Evolutionary conservation across 1,140 invertebrate genomes (phyloP), one percentile per base, ranked within the genome.

Genomic region (Listronotus oregonensis): DNA sequence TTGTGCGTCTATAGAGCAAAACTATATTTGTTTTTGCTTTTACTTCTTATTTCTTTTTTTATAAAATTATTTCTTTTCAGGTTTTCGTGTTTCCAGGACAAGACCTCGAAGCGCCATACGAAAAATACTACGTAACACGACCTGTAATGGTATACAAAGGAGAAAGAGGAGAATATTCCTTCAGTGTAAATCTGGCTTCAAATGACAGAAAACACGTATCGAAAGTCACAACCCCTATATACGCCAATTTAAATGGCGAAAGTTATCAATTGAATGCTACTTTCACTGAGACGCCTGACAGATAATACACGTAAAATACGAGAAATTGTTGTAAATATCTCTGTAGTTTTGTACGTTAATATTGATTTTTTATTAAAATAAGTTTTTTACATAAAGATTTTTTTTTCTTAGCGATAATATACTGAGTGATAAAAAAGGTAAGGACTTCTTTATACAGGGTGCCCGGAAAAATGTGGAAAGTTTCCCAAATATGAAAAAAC

Each of bases 71-170:
- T 27, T 27, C 21, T 7, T 64, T 68, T 39, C 49, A 70, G 69
- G 71, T 72, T 10, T 72, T 71, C 44, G 68, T 75, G 6, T 75
- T 70, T 50, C 56, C 58, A 14, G 70, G 70, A 6, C 46, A 55
- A 14, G 61, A 69, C 39, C 46, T 70, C 14, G 59, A 66, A 10
- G 55, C 61, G 1, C 64, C 69, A 12, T 66, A 67, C 32, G 60
- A 66, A 42, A 73, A 70, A 14, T 73, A 67, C 49, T 60, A 64
- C 51, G 71, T 73, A 1, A 71, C 68, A 5, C 60, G 71, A 17
- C 71, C 73, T 0, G 67, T 70, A 9, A 66, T 75, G 42, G 58
- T 69, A 6, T 70, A 69, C 39, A 71, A 75, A 57, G 73, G 73
- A n/a, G 69, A 75, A 10, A 60, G 62, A 17, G 60, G 57, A 50